These are phyloP conservation scores for Pimpla rufipes DNA, from an alignment of 2,888 invertebrate species.

Conservation along the genomic window DNA sequence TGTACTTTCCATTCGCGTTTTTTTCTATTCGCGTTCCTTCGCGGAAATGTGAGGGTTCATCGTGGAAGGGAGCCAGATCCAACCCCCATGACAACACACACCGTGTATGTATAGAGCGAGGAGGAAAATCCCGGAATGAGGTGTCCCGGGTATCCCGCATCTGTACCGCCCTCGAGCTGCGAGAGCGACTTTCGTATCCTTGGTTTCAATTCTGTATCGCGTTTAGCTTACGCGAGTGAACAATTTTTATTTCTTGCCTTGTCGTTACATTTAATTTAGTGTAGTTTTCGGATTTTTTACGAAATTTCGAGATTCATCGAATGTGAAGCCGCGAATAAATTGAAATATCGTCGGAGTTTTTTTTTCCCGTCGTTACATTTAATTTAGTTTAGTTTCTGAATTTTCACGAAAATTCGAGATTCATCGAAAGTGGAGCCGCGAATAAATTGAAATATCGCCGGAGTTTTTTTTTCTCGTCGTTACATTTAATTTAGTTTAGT, in stretches of 20 bases:
- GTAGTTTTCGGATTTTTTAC: background rate
- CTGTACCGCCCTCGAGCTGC: background rate
- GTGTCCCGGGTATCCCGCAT: constrained; percentile 34
- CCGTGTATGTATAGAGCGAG: constrained; percentile 46
- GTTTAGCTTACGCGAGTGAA: background rate
- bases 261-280: background rate
- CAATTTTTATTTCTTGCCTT: background rate
- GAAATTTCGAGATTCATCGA: background rate
- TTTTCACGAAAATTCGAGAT: background rate
- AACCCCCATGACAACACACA: constrained; percentile 52
- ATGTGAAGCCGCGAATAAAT: background rate
- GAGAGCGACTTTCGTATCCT: background rate
- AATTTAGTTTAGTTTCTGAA: no score
- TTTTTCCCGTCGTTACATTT: background rate
- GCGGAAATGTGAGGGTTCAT: constrained; percentile 61
- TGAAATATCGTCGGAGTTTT: background rate
- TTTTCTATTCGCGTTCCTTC: no score
- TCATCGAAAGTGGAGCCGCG: background rate
- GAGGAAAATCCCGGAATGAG: constrained; percentile 55
- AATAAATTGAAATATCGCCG: background rate
- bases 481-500: no score
- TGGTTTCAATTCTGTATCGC: constrained; percentile 11
- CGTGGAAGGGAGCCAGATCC: constrained; percentile 44
- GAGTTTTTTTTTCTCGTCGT: background rate
- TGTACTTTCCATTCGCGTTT: no score